Base-by-base conservation (phyloP, 2,113 vertebrate genomes). In the Ictalurus punctatus region DNA sequence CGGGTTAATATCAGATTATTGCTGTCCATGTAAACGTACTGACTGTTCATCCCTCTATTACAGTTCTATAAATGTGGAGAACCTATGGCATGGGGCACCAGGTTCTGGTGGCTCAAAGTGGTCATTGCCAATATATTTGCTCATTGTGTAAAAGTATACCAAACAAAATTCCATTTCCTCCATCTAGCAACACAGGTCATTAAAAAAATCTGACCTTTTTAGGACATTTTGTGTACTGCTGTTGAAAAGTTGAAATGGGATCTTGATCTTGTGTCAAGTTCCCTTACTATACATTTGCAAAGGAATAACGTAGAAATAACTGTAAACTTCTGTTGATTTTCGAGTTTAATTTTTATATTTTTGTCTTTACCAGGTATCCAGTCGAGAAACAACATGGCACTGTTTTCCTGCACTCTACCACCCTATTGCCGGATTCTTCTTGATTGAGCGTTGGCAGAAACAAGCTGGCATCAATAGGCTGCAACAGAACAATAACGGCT, bases 331-430 rank as follows among this genome's bases (percentile, higher is more conserved):
- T 84, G n/a, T 81, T 85, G 25, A 69, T 67, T n/a, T 61, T 13
- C 27, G 17, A n/a, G n/a, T 78, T 65, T 87, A n/a, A 86, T 82
- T 44, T 63, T 25, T 83, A 8, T 86, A 3, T 91, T 61, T 73
- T 54, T 91, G 34, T 92, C 83, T 82, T 88, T 91, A 69, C 40
- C 93, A 99, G 98, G 98, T 99, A 97, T 99, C 95, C 96, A 96
- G 95, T 96, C 97, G 97, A 97, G 96, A 97, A 97, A 97, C 95
- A 96, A 97, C 95, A 96, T 95, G 97, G 98, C 98, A 98, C 97
- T 97, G 97, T 97, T 97, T 96, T 96, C 96, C 97, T 98, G 97
- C 97, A 98, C 97, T 97, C 96, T 97, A 97, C 96, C 97, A 97
- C 96, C 96, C 95, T 96, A 94, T 96, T 95, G 96, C 96, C 97